Percentiles rank a stretch among this genome's conserved stretches.
Evolutionary conservation across 2,113 vertebrate species (phyloP).

Genomic region (Microcebus griseorufus): DNA sequence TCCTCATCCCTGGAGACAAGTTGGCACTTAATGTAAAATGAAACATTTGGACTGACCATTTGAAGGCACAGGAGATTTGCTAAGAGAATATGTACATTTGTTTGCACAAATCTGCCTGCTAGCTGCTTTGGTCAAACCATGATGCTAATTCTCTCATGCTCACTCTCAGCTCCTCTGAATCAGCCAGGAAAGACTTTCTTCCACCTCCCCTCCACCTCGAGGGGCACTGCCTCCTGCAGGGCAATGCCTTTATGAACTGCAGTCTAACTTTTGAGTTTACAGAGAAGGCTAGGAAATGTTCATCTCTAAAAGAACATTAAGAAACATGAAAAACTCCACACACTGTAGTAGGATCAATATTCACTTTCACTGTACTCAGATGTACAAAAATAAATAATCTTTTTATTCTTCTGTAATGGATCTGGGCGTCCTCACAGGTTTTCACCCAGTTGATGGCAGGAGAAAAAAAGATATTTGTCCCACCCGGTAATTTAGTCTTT

Average conservation of each 20-base stretch:
- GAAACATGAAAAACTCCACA: not conserved
- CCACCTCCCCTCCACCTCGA: not conserved
- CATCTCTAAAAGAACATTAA: conserved; percentile 13
- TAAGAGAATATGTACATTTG: not conserved
- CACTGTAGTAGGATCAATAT: not conserved
- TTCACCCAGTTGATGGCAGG: not conserved
- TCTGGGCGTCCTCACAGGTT: not conserved
- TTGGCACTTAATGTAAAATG: not conserved
- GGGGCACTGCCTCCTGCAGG: not conserved
- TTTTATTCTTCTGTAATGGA: conserved; percentile 48
- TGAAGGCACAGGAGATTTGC: not conserved
- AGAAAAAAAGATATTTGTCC: not conserved
- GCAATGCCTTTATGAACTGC: not conserved
- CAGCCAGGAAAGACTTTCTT: not conserved
- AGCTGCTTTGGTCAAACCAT: not conserved
- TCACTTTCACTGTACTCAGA: conserved; percentile 36
- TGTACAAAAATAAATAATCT: conserved; percentile 2
- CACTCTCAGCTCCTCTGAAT: not conserved
- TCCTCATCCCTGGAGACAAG: not conserved
- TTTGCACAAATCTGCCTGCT: not conserved
- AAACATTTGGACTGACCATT: not conserved
- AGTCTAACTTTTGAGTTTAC: not conserved
- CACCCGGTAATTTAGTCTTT: not conserved
- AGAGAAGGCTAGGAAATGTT: not conserved
- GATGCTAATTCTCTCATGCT: not conserved